Evolutionary conservation across 2,797 vertebrate species (phyloP).

Genomic region (Myoxocephalus aenaeus): DNA sequence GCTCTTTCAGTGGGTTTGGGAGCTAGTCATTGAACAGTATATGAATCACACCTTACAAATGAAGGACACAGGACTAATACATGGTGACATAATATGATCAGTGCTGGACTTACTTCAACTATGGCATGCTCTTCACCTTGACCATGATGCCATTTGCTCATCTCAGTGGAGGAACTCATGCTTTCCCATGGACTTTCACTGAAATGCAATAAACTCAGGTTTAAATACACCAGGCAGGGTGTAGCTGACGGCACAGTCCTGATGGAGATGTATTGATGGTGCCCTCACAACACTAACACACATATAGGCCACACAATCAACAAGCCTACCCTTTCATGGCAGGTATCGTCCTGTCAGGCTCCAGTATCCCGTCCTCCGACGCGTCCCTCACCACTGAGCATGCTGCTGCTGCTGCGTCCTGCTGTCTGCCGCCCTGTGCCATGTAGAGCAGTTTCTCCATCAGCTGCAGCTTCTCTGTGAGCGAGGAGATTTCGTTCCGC

Average conservation of each 20-base stretch:
- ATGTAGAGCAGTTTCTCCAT: conserved; percentile 81
- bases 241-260: not conserved
- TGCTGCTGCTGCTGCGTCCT: conserved; percentile 46
- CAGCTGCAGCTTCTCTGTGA: conserved; percentile 81
- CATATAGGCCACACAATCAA: not conserved
- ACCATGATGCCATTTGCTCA: conserved; percentile 28
- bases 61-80: not conserved
- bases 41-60: not conserved
- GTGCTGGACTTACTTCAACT: conserved; percentile 55
- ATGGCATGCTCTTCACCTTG: conserved; percentile 35
- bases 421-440: conserved; percentile 69
- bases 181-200: conserved; percentile 71
- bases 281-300: not conserved
- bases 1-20: conserved; percentile 51
- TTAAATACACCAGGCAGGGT: conserved; percentile 9
- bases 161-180: conserved; percentile 56
- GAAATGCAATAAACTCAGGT: conserved; percentile 32
- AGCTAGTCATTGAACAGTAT: conserved; percentile 42
- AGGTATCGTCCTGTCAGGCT: conserved; percentile 51
- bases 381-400: conserved; percentile 39
- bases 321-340: conserved; percentile 68
- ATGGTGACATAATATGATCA: not conserved
- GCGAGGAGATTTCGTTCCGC: conserved; percentile 78
- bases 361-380: conserved; percentile 27
- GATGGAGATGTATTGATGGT: not conserved